A percentile compares a stretch with the other conserved stretches of the same genome.
Evolutionary conservation across 2,888 invertebrate species (phyloP).

Genomic region (Abrostola tripartita): DNA sequence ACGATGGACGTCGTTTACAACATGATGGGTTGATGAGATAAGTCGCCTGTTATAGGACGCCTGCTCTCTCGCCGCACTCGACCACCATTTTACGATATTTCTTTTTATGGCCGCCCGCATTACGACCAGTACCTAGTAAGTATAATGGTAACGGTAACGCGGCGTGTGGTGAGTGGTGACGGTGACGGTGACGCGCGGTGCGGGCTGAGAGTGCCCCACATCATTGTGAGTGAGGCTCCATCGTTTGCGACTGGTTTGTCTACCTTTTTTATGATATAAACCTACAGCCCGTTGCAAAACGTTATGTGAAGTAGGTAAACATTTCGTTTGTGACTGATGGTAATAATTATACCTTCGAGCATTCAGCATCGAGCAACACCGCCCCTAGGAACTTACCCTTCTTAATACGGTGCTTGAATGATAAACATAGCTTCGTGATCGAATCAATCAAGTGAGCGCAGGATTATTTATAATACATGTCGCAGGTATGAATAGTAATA

Average conservation of each 20-base stretch:
- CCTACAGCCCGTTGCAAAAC: no score
- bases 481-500: constrained; percentile 17
- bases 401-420: no score
- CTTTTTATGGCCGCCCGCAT: constrained; percentile 31
- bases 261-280: constrained; percentile 5
- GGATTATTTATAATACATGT: constrained; percentile 10
- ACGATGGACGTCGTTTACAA: constrained; percentile 16
- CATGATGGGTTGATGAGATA: constrained; percentile 17
- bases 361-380: background rate
- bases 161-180: background rate
- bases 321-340: no score
- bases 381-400: background rate
- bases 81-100: constrained; percentile 8
- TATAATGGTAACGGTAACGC: constrained; percentile 2
- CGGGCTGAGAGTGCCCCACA: constrained; percentile 9
- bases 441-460: no score
- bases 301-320: no score
- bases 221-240: constrained; percentile 10
- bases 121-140: constrained; percentile 7
- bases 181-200: background rate
- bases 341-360: background rate
- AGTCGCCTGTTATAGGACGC: constrained; percentile 11
- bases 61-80: constrained; percentile 13
- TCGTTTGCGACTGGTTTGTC: constrained; percentile 27
- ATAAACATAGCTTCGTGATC: no score